phyloP scores from a whole-genome alignment of 2,888 invertebrate species.

The Cabera pusaria region DNA sequence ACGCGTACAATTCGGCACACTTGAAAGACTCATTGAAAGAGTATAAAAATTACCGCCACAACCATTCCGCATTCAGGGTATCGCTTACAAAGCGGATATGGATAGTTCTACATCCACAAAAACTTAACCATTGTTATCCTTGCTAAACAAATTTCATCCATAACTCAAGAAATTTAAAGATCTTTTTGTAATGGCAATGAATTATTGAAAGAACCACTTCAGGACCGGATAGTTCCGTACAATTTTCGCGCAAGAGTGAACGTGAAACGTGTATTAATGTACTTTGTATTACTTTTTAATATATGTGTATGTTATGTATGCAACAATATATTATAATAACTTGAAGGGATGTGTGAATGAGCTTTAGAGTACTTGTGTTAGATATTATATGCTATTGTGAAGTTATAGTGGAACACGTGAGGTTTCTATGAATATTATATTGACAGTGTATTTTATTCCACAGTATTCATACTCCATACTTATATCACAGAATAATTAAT shows the following conservation, averaged over 20 bases:
- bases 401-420: constrained; percentile 30
- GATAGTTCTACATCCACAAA: constrained; percentile 45
- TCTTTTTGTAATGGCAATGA: constrained; percentile 5
- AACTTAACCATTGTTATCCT: constrained; percentile 31
- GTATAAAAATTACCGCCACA: constrained; percentile 13
- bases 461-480: too few species aligned
- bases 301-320: constrained; percentile 43
- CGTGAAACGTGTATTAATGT: constrained; percentile 58
- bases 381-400: constrained; percentile 33
- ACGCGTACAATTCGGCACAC: constrained; percentile 9
- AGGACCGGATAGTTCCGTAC: constrained; percentile 76
- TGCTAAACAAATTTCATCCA: constrained; percentile 22
- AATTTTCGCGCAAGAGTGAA: constrained; percentile 72
- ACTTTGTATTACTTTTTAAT: constrained; percentile 77
- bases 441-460: too few species aligned
- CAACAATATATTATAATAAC: constrained; percentile 31
- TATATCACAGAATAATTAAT: too few species aligned
- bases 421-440: too few species aligned
- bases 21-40: constrained; percentile 7
- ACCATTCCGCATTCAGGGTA: constrained; percentile 24
- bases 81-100: constrained; percentile 54
- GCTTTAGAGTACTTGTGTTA: constrained; percentile 33
- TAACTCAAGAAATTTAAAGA: constrained; percentile 22
- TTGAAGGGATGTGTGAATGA: constrained; percentile 34
- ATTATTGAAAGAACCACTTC: constrained; percentile 52